Evolutionary conservation across 1,140 invertebrate species (phyloP), one percentile per base, ranked within the genome.

Genomic region (Catajapyx aquilonaris): DNA sequence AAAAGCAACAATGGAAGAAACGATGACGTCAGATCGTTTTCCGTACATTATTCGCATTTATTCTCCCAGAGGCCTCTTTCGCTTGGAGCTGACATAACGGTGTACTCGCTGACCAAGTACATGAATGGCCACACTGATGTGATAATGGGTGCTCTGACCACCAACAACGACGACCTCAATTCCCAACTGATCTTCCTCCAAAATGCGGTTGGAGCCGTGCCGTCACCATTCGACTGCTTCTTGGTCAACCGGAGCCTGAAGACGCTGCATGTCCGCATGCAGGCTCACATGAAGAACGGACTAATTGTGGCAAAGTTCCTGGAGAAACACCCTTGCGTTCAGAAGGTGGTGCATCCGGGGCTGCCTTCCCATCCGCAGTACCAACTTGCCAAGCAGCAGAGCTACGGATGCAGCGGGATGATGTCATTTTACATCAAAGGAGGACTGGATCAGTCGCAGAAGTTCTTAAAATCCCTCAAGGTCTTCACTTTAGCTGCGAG

Each of bases 101-200:
- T 87, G 44, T 93, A 97, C 60, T 98, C 93, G 0, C 47, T 94
- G 19, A 95, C 91, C 0, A 99, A 98, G 58, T 98, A 96, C 51
- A 90, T 97, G 73, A 97, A 97, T 59, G 94, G 93, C 0, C 93
- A 98, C 57, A 80, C 84, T 1, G 94, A 99, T 64, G 80, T 95
- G 31, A 76, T 98, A 1, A 97, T 98, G 94, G 94, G 94, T 3
- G 76, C 81, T 5, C 66, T 78, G 5, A 66, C 80, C 19, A 69
- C 75, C 3, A 87, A 73, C 43, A 65, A 73, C 48, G 69, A 80
- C 36, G 71, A 72, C 32, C 47, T 94, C 0, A 68, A 71, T 45
- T 52, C 76, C 18, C 67, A 65, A 52, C 52, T 97, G 10, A 66
- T 71, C 43, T 95, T 81, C 57, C 57, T 90, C 36, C 91, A 97